Evolutionary conservation across 2,888 invertebrate genomes (phyloP).

Genomic region (Sphaerophoria taeniata): DNA sequence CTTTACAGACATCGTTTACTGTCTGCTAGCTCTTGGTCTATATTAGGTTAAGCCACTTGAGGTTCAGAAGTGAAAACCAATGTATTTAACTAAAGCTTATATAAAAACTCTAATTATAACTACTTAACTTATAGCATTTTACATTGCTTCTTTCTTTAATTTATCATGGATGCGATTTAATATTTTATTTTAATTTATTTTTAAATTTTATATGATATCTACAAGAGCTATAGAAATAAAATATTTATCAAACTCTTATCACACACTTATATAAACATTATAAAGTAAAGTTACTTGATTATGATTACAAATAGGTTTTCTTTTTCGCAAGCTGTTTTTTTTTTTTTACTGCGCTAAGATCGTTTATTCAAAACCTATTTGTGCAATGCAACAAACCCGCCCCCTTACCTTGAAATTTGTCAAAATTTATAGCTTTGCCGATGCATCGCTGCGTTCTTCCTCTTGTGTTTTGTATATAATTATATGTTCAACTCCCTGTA

Average conservation of each 20-base stretch:
- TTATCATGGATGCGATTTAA: no score
- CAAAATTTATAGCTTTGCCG: constrained; percentile 76
- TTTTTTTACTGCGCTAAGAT: constrained; percentile 52
- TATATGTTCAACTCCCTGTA: constrained; percentile 40
- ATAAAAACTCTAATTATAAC: no score
- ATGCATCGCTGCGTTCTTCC: constrained; percentile 79
- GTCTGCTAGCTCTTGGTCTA: no score
- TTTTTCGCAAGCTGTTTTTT: constrained; percentile 53
- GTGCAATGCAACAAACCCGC: constrained; percentile 71
- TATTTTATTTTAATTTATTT: no score
- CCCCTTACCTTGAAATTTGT: constrained; percentile 60
- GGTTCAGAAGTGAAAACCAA: no score
- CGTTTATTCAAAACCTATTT: constrained; percentile 43
- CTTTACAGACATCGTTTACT: no score
- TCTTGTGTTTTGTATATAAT: constrained; percentile 17
- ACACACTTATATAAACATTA: background rate
- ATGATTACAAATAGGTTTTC: constrained; percentile 39
- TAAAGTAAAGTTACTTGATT: background rate
- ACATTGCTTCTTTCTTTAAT: no score
- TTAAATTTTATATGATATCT: no score
- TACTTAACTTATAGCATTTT: no score
- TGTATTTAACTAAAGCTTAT: no score
- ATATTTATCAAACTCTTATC: background rate
- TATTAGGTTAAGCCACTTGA: no score
- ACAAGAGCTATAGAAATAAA: no score